Conservation (phyloP, 2,888 invertebrate genomes). For the Coenonympha arcania region DNA sequence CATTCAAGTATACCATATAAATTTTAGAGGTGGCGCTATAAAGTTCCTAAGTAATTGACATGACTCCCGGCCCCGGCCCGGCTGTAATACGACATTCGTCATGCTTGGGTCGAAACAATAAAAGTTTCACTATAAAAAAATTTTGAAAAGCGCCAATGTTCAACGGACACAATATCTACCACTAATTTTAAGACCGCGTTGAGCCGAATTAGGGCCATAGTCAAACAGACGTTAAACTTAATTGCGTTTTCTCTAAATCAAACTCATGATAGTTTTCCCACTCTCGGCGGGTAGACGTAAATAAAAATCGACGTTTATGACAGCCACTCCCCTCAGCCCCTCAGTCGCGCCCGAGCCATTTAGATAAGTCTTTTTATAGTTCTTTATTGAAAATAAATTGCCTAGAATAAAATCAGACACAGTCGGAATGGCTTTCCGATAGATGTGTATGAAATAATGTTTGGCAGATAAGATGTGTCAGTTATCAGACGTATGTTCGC, state of each 20-base stretch:
- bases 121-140: too few relatives aligned
- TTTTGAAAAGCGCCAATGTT: too few relatives aligned
- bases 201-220: too few relatives aligned
- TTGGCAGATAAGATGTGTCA: slow-evolving; percentile 61
- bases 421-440: slow-evolving; percentile 72
- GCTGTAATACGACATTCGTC: too few relatives aligned
- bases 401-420: slow-evolving; percentile 73
- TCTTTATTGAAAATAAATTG: slow-evolving; percentile 76
- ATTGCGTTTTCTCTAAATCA: slow-evolving; percentile 4
- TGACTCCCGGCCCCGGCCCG: too few relatives aligned
- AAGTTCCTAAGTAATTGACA: too few relatives aligned
- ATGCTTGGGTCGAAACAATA: too few relatives aligned
- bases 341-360: slow-evolving; percentile 62
- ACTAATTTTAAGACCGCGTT: too few relatives aligned
- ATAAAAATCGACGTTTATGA: slow-evolving; percentile 68
- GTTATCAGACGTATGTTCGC: slow-evolving; percentile 56
- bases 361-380: slow-evolving; percentile 75
- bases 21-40: too few relatives aligned
- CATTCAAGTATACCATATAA: too few relatives aligned
- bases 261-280: slow-evolving; percentile 34
- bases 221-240: slow-evolving; percentile 3
- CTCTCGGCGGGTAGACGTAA: slow-evolving; percentile 57
- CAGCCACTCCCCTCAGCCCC: slow-evolving; percentile 63
- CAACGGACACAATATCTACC: too few relatives aligned
- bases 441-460: slow-evolving; percentile 72